Conservation (phyloP, 2,113 vertebrate genomes). For the Anarhynchus alexandrinus region DNA sequence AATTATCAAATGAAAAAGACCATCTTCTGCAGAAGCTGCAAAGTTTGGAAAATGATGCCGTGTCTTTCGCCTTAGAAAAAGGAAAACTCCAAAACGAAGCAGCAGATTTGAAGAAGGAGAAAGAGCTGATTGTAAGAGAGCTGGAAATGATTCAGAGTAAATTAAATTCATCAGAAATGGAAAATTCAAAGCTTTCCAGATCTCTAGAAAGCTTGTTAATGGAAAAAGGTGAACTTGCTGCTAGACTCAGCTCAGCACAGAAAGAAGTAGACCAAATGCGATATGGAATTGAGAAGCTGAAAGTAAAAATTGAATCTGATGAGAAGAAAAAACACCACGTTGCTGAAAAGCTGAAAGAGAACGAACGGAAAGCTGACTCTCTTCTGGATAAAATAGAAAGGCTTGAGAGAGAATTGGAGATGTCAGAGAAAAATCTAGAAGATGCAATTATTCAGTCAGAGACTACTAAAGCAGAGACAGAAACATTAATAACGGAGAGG, state of each 20-base stretch:
- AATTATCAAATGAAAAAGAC: slow-evolving; percentile 68
- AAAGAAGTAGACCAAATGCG: slow-evolving; percentile 82
- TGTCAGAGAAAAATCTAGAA: slow-evolving; percentile 78
- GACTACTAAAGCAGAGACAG: slow-evolving; percentile 78
- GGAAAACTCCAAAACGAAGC: slow-evolving; percentile 71
- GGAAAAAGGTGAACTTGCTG: slow-evolving; percentile 85
- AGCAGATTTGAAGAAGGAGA: slow-evolving; percentile 71
- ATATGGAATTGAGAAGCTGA: slow-evolving; percentile 86
- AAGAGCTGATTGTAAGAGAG: slow-evolving; percentile 64
- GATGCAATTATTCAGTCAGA: slow-evolving; percentile 81
- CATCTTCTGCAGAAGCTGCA: slow-evolving; percentile 70
- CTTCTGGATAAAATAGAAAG: slow-evolving; percentile 79
- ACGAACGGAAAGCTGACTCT: slow-evolving; percentile 74
- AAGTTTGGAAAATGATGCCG: slow-evolving; percentile 60
- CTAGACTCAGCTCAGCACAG: slow-evolving; percentile 81
- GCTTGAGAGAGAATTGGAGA: slow-evolving; percentile 76
- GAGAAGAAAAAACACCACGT: slow-evolving; percentile 80
- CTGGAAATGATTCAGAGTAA: slow-evolving; percentile 74
- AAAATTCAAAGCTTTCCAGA: slow-evolving; percentile 73
- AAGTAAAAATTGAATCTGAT: slow-evolving; percentile 87
- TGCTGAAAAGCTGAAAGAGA: slow-evolving; percentile 78
- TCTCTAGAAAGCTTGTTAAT: slow-evolving; percentile 79
- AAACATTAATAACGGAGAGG: slow-evolving; percentile 64
- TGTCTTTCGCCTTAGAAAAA: slow-evolving; percentile 54
- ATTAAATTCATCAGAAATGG: slow-evolving; percentile 70